Evolutionary conservation across 2,888 invertebrate genomes (phyloP).

Genomic region (Troides oblongomaculatus): DNA sequence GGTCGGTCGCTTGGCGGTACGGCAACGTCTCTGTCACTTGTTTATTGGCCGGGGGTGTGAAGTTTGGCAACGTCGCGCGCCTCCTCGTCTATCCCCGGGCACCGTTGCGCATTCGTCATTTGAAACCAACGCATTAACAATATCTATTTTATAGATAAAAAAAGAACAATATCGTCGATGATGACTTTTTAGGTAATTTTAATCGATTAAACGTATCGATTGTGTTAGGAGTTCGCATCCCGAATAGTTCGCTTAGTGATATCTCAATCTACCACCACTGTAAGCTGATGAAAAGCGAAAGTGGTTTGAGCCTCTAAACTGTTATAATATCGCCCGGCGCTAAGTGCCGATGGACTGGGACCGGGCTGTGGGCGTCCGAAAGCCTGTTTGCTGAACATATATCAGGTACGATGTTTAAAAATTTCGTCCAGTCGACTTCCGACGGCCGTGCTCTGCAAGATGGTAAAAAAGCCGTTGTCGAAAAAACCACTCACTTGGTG

Average conservation of each 20-base stretch:
- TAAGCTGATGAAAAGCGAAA: not conserved
- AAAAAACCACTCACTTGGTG: not conserved
- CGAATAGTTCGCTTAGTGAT: too few species aligned
- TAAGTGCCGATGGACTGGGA: not conserved
- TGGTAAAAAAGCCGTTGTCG: not conserved
- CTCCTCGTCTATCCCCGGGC: slow-evolving; percentile 16
- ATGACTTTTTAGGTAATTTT: too few species aligned
- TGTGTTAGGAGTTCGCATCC: too few species aligned
- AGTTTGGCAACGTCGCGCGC: slow-evolving; percentile 54
- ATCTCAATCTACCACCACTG: not conserved
- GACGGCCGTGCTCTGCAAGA: not conserved
- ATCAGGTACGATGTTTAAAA: not conserved
- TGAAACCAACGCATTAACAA: not conserved
- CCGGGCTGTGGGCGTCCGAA: not conserved
- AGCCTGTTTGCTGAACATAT: not conserved
- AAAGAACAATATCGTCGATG: too few species aligned
- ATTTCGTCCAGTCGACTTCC: not conserved
- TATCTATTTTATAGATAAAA: too few species aligned
- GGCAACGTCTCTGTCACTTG: slow-evolving; percentile 59
- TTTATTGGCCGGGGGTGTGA: slow-evolving; percentile 42
- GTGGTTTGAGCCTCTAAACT: not conserved
- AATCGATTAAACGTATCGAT: too few species aligned
- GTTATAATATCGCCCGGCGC: not conserved
- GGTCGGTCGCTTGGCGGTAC: slow-evolving; percentile 43
- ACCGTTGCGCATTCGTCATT: slow-evolving; percentile 16